A percentile compares a stretch with the other conserved stretches of the same genome.
Conservation (phyloP, 2,797 vertebrate species). For the Acropternis orthonyx region DNA sequence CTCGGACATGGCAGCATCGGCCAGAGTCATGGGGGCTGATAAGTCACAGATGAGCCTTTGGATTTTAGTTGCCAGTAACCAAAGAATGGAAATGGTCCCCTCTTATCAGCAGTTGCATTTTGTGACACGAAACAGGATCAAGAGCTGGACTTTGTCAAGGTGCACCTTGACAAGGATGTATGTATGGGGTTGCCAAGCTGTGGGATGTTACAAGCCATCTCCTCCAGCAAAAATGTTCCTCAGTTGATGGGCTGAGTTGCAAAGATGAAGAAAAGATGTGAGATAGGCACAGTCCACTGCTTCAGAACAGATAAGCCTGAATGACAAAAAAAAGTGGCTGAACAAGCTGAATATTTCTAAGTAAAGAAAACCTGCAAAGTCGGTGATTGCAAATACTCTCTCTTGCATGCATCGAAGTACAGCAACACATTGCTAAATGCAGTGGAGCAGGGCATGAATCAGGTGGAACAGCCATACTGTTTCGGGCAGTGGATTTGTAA, state of each 20-base stretch:
- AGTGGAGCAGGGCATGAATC: background rate
- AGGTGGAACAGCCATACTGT: background rate
- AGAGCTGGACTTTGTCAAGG: background rate
- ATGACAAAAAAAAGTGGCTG: background rate
- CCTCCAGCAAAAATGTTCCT: background rate
- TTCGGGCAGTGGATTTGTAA: background rate
- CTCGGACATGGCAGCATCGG: fast-evolving
- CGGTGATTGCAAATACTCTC: background rate
- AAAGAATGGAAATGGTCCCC: background rate
- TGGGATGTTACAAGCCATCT: background rate
- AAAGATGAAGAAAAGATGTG: background rate
- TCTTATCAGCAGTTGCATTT: fast-evolving
- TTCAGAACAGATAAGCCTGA: background rate
- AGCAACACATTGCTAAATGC: background rate
- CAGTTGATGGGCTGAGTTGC: background rate
- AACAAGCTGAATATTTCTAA: background rate
- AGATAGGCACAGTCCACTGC: background rate
- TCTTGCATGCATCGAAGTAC: background rate
- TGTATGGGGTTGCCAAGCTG: background rate
- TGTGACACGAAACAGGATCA: background rate
- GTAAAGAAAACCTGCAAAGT: background rate
- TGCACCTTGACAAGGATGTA: background rate
- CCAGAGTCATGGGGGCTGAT: background rate
- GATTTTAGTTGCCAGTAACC: background rate
- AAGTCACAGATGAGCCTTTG: background rate